Evolutionary conservation across 2,888 invertebrate genomes (phyloP).

Genomic region (Caenorhabditis sp.): DNA sequence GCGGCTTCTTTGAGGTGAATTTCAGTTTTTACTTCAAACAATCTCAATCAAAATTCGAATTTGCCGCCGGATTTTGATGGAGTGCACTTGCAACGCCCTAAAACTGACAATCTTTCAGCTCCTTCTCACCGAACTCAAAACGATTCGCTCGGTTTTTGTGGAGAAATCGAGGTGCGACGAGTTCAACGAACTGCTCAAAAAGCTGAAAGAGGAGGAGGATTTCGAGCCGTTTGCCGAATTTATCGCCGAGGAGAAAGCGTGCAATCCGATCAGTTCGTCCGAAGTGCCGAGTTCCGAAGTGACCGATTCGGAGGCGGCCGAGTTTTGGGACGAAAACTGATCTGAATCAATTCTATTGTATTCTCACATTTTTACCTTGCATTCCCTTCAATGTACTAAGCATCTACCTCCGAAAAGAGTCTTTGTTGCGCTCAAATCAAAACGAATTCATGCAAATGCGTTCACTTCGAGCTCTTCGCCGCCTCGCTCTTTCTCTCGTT

Average conservation of each 20-base stretch:
- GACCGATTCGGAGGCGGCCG: too few species aligned
- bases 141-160: slow-evolving; percentile 22
- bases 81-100: too few species aligned
- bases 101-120: too few species aligned
- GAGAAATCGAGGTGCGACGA: slow-evolving; percentile 17
- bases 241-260: slow-evolving; percentile 35
- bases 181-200: slow-evolving; percentile 39
- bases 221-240: slow-evolving; percentile 38
- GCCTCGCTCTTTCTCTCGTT: too few species aligned
- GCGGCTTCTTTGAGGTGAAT: slow-evolving; percentile 34
- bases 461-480: too few species aligned
- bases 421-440: too few species aligned
- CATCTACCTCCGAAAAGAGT: too few species aligned
- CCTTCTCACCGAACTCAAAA: slow-evolving; percentile 17
- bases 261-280: slow-evolving; percentile 3
- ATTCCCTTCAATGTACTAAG: too few species aligned
- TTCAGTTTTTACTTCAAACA: slow-evolving; percentile 6
- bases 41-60: not conserved
- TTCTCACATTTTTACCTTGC: too few species aligned
- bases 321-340: not conserved
- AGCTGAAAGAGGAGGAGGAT: slow-evolving; percentile 37
- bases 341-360: not conserved
- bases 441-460: too few species aligned
- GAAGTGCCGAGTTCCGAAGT: too few species aligned
- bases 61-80: too few species aligned